phyloP scores from a whole-genome alignment of 2,797 vertebrate species.

The Enteromius argenteus region DNA sequence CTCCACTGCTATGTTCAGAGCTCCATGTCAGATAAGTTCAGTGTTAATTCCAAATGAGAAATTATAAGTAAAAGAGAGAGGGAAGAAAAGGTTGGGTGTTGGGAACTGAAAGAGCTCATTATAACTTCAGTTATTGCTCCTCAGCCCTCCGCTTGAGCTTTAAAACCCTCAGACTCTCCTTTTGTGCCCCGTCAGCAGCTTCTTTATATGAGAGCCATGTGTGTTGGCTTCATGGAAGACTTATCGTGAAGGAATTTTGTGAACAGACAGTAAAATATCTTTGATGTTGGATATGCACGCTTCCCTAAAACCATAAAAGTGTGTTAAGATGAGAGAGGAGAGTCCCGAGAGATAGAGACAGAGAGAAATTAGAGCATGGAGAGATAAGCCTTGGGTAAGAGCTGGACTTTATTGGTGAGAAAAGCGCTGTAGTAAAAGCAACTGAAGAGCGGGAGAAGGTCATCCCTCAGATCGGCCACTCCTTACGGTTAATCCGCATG shows the following conservation, averaged over 20 bases:
- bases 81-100: constrained; percentile 47
- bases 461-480: background rate
- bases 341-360: constrained; percentile 38
- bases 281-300: constrained; percentile 61
- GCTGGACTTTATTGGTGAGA: constrained; percentile 33
- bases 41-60: constrained; percentile 65
- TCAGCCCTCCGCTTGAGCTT: constrained; percentile 67
- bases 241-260: constrained; percentile 49
- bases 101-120: constrained; percentile 63
- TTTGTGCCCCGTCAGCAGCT: constrained; percentile 71
- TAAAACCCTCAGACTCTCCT: constrained; percentile 64
- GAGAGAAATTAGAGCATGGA: constrained; percentile 24
- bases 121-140: constrained; percentile 69
- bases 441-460: constrained; percentile 14
- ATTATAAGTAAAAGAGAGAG: constrained; percentile 51
- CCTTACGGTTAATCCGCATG: constrained; percentile 23
- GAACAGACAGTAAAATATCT: constrained; percentile 63
- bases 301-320: constrained; percentile 46
- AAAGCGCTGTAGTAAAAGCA: constrained; percentile 18
- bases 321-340: constrained; percentile 36
- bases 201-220: constrained; percentile 57
- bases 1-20: constrained; percentile 55
- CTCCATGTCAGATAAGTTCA: constrained; percentile 61
- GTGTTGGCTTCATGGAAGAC: constrained; percentile 60
- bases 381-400: constrained; percentile 40